Percentiles rank a stretch among this genome's conserved stretches.
Conservation (phyloP, 2,113 vertebrate genomes). For the Cervus canadensis region DNA sequence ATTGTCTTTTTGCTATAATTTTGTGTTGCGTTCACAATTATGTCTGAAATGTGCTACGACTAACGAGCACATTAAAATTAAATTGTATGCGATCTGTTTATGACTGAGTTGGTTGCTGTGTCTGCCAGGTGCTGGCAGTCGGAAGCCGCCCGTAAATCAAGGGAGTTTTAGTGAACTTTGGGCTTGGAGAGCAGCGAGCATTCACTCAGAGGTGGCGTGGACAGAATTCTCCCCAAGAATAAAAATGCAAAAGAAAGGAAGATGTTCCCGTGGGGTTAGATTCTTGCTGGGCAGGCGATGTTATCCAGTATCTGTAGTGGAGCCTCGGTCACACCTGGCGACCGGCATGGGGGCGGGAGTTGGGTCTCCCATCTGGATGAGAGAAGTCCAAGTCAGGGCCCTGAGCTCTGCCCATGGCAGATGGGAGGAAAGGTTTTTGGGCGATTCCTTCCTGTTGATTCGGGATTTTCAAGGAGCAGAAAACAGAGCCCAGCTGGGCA, state of each 20-base stretch:
- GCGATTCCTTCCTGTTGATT: neutral
- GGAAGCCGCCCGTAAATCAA: conserved; percentile 81
- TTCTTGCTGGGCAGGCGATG: neutral
- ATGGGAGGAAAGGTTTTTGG: neutral
- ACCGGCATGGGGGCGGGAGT: rapidly evolving
- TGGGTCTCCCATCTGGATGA: neutral
- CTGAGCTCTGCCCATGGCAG: neutral
- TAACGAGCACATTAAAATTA: conserved; percentile 94
- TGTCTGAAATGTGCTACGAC: conserved; percentile 88
- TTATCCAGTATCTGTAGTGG: rapidly evolving
- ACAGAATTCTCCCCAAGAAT: conserved; percentile 19
- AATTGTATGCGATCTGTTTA: conserved; percentile 91
- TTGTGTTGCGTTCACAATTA: conserved; percentile 89
- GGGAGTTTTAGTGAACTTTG: conserved; percentile 83
- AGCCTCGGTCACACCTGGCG: neutral
- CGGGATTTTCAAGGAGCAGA: neutral
- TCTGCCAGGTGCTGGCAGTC: conserved; percentile 89
- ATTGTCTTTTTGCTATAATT: conserved; percentile 98
- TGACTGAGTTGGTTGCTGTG: conserved; percentile 87
- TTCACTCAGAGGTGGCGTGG: conserved; percentile 72
- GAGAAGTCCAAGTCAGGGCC: neutral
- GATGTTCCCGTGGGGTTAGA: neutral
- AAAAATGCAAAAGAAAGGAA: neutral
- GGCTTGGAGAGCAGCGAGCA: conserved; percentile 77
- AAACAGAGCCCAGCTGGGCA: neutral